Base-by-base conservation (phyloP, 2,797 vertebrate species). In the Tauraco hartlaubi region DNA sequence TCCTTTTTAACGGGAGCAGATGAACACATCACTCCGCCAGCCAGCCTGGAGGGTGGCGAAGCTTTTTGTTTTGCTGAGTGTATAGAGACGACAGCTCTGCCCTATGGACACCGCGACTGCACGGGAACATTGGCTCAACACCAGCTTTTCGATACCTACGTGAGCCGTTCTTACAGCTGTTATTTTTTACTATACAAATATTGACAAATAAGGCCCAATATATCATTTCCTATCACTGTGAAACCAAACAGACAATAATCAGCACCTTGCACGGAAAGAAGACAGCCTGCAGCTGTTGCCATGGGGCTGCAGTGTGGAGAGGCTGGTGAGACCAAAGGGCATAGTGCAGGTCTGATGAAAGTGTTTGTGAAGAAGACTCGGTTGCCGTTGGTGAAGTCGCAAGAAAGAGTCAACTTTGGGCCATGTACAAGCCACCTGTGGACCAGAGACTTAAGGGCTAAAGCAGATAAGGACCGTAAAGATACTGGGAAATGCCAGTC, bases 11-110 rank as follows among this genome's bases (percentile, higher is more conserved):
- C 31, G 84, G 85, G 43, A 91, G 37, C 56, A 86, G 62, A 90
- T 91, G 87, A 92, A 88, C 72, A 87, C 64, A 71, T 83, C 84
- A 63, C 79, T 95, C 85, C 3, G 2, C 62, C 85, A 80, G 64
- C 58, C 78, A 75, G 64, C 39, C 72, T 78, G 91, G 77, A 72
- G 90, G 93, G 94, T 58, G n/a, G 39, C 85, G 85, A 88, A 68
- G 51, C 41, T 85, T 81, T 97, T 94, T 74, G 61, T 75, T 93
- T 95, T 68, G 90, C 44, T 44, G 29, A 84, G 72, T 51, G 22
- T 77, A 49, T 20, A 63, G 79, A 54, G 55, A 79, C 13, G 39
- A 61, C 79, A 43, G 44, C 91, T 92, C 77, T 94, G 90, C 62
- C 5, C 0, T 77, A 79, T 52, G 39, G 43, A 61, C 23, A 37